Base-by-base conservation (phyloP, 2,113 vertebrate species). In the Thunnus thynnus region DNA sequence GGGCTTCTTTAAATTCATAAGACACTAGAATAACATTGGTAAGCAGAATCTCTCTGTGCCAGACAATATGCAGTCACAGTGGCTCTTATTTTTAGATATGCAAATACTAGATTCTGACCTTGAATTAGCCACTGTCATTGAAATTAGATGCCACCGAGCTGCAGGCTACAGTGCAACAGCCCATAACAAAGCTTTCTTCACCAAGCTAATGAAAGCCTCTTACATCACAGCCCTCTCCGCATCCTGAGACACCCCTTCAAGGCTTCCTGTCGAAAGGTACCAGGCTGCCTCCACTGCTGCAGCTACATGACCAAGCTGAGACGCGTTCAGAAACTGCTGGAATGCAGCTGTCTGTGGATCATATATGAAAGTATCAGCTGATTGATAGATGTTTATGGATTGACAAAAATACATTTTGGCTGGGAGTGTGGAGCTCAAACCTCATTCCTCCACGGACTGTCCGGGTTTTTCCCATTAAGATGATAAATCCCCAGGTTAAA, bases 401-500 rank as follows among this genome's bases (percentile, higher is more conserved):
- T 41, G 7, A 41, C 25, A 17, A 77, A 62, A 64, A 6, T 17
- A n/a, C 0, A 44, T 30, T 17, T 44, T 13, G 18, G 18, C n/a
- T 58, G 27, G 54, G 20, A 0, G 16, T 27, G 22, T 60, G 13
- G 5, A 48, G 51, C 13, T 93, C 94, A 82, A 72, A 99, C 97
- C 91, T 97, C 94, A 81, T 99, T 98, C 85, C 82, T 96, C 22
- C 56, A 69, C n/a, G 91, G 83, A 5, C 76, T 79, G 72, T 94
- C 94, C 0, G 96, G 96, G 86, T 95, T 93, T 48, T 88, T 86
- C 60, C 97, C 96, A 44, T 83, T 95, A 71, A 97, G 89, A 85
- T 97, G 90, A 30, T 97, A 95, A 56, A 97, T 83, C 41, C 97
- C 98, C 44, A 99, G 94, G 86, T 98, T 98, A 83, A 96, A 98